These are phyloP conservation scores for Loriculus beryllinus DNA, from an alignment of 2,797 vertebrate genomes.

Conservation along the genomic window DNA sequence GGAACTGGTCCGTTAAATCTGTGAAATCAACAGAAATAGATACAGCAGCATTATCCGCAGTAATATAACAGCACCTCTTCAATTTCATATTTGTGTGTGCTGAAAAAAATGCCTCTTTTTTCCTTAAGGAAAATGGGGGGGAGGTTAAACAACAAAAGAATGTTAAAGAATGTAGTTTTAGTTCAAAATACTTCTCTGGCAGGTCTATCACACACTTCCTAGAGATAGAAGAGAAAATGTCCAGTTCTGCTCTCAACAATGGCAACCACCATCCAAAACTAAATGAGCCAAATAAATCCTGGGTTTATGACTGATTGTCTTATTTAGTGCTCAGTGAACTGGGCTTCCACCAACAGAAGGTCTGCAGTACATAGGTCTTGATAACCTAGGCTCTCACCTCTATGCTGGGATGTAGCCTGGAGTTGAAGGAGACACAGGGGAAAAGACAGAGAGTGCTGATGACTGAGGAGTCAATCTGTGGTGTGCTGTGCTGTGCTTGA, in stretches of 20 bases:
- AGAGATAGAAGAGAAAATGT: background rate
- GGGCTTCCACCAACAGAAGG: background rate
- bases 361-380: background rate
- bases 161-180: background rate
- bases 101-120: background rate
- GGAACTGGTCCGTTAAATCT: background rate
- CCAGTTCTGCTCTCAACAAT: background rate
- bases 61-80: background rate
- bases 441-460: background rate
- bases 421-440: background rate
- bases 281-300: background rate
- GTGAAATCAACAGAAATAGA: background rate
- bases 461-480: background rate
- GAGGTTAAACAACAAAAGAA: background rate
- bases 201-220: background rate
- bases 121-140: background rate
- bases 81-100: background rate
- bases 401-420: background rate
- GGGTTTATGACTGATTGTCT: background rate
- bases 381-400: background rate
- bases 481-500: background rate
- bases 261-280: background rate
- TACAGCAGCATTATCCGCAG: background rate
- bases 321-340: background rate
- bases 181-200: background rate